phyloP scores from a whole-genome alignment of 2,797 vertebrate species.

The Enteromius mattozi region DNA sequence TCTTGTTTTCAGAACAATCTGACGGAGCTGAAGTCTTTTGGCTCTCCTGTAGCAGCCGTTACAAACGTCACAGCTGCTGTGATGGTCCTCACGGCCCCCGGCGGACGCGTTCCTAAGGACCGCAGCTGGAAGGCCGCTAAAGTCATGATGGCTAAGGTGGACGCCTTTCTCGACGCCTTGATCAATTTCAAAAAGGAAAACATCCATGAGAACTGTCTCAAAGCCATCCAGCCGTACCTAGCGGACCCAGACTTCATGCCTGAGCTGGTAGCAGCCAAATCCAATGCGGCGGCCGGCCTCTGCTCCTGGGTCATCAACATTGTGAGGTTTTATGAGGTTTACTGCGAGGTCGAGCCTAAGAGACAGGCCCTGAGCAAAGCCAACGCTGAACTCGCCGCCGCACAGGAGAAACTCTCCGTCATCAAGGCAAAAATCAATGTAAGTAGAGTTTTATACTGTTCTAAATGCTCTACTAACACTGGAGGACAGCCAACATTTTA shows the following conservation, averaged over 20 bases:
- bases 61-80: conserved; percentile 92
- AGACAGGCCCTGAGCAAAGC: conserved; percentile 88
- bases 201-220: conserved; percentile 91
- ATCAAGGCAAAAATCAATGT: conserved; percentile 92
- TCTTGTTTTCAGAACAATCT: conserved; percentile 85
- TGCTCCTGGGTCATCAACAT: conserved; percentile 98
- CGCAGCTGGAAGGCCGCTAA: conserved; percentile 95
- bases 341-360: conserved; percentile 94
- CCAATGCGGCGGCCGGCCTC: conserved; percentile 87
- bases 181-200: conserved; percentile 92
- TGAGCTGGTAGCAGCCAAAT: conserved; percentile 89
- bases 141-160: conserved; percentile 90
- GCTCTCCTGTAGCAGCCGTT: conserved; percentile 87
- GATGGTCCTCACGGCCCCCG: conserved; percentile 88
- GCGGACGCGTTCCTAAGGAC: conserved; percentile 89
- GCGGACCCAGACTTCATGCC: conserved; percentile 88
- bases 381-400: conserved; percentile 84
- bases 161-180: conserved; percentile 89
- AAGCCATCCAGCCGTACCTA: conserved; percentile 90
- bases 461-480: background rate
- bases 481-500: too few species aligned
- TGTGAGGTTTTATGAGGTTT: conserved; percentile 87
- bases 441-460: conserved; percentile 68
- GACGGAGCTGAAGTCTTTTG: conserved; percentile 94
- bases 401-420: conserved; percentile 88